Conservation (phyloP, 2,113 vertebrate species). For the Castor canadensis region DNA sequence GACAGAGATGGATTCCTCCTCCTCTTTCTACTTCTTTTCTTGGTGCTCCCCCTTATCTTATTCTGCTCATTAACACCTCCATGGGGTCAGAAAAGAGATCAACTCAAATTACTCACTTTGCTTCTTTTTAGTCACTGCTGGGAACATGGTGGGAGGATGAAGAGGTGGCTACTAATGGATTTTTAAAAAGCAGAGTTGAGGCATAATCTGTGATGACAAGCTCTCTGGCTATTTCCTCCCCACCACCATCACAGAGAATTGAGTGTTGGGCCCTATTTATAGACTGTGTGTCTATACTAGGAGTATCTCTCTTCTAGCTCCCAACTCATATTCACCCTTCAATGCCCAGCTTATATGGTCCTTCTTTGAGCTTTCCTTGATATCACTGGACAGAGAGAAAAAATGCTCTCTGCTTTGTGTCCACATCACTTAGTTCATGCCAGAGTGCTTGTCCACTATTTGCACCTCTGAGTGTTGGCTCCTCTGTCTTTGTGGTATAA, state of each 20-base stretch:
- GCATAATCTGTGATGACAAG: not conserved
- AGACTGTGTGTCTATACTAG: not conserved
- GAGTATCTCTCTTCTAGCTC: not conserved
- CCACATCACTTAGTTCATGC: not conserved
- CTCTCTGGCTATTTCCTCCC: not conserved
- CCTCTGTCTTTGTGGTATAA: not conserved
- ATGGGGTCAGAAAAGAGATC: slow-evolving; percentile 22
- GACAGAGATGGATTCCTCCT: not conserved
- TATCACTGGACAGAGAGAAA: not conserved
- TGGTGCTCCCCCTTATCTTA: not conserved
- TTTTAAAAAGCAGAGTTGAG: slow-evolving; percentile 20
- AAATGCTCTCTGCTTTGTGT: not conserved
- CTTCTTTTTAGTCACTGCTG: slow-evolving; percentile 6
- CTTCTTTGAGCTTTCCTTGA: not conserved
- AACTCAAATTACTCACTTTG: not conserved
- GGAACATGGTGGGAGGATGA: slow-evolving; percentile 50
- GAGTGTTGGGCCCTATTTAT: not conserved
- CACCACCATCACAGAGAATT: not conserved
- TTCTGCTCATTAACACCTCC: not conserved
- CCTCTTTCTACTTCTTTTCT: not conserved
- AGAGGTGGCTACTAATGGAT: slow-evolving; percentile 2
- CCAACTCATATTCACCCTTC: slow-evolving; percentile 12
- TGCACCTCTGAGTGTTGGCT: not conserved
- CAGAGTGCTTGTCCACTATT: not conserved
- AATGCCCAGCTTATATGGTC: not conserved